Evolutionary conservation across 2,113 vertebrate genomes (phyloP).

Genomic region (Calonectris borealis): DNA sequence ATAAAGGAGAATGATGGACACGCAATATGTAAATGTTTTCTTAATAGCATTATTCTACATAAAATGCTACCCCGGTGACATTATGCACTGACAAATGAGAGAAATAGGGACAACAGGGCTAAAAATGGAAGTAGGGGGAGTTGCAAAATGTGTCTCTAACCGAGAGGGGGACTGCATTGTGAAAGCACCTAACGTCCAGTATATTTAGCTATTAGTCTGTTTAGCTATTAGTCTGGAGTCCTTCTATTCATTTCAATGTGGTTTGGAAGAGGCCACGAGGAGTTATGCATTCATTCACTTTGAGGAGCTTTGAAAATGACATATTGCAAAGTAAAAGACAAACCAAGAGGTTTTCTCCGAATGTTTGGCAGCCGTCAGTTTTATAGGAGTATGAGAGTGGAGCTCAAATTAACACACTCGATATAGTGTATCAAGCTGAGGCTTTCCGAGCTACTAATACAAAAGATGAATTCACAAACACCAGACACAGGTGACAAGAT

Average conservation of each 20-base stretch:
- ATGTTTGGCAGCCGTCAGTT: background rate
- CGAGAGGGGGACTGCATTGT: background rate
- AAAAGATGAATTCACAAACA: background rate
- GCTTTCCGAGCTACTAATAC: background rate
- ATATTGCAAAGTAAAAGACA: background rate
- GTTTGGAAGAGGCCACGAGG: background rate
- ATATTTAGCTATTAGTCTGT: background rate
- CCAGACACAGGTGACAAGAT: slow-evolving; percentile 23
- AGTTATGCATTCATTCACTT: fast-evolving
- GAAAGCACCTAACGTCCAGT: background rate
- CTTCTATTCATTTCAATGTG: background rate
- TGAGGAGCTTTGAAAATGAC: background rate
- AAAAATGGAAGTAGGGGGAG: background rate
- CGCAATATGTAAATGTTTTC: background rate
- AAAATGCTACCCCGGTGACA: background rate
- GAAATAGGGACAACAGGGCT: background rate
- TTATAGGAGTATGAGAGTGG: background rate
- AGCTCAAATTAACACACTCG: background rate
- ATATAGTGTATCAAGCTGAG: background rate
- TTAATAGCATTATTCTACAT: background rate
- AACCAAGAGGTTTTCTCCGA: background rate
- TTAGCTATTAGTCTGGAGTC: background rate
- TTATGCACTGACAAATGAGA: background rate
- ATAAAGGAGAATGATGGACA: background rate
- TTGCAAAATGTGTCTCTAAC: background rate